phyloP scores from a whole-genome alignment of 2,797 vertebrate genomes.

The Buphagus erythrorhynchus region DNA sequence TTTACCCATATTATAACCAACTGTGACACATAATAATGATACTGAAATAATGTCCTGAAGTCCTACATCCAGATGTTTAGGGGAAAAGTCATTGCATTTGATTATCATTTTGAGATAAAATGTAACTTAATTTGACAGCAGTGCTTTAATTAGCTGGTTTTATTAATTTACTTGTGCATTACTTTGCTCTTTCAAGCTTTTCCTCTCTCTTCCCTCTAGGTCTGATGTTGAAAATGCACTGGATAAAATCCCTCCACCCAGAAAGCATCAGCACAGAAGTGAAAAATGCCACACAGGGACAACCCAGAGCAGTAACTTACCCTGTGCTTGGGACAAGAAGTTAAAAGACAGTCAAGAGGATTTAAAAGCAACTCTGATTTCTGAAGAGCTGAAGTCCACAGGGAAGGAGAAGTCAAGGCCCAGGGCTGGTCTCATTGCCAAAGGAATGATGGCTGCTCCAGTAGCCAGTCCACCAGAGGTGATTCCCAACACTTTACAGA shows the following conservation, averaged over 20 bases:
- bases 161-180: not conserved
- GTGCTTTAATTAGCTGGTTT: not conserved
- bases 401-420: slow-evolving; percentile 72
- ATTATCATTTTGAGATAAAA: not conserved
- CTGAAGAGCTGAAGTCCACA: slow-evolving; percentile 50
- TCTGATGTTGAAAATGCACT: not conserved
- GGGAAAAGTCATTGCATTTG: not conserved
- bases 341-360: slow-evolving; percentile 9
- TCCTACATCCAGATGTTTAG: not conserved
- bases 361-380: not conserved
- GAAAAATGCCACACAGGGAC: slow-evolving; percentile 2
- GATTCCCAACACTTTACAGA: not conserved
- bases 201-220: not conserved
- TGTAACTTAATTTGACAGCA: not conserved
- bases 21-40: not conserved
- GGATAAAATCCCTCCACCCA: slow-evolving; percentile 24
- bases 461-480: slow-evolving; percentile 83
- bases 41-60: not conserved
- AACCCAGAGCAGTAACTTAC: not conserved
- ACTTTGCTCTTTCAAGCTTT: not conserved
- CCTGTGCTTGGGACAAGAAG: slow-evolving; percentile 44
- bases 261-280: slow-evolving; percentile 28
- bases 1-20: not conserved
- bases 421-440: slow-evolving; percentile 78
- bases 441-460: slow-evolving; percentile 87